Base-by-base conservation (phyloP, 2,888 invertebrate species). In the Cloeon dipterum region DNA sequence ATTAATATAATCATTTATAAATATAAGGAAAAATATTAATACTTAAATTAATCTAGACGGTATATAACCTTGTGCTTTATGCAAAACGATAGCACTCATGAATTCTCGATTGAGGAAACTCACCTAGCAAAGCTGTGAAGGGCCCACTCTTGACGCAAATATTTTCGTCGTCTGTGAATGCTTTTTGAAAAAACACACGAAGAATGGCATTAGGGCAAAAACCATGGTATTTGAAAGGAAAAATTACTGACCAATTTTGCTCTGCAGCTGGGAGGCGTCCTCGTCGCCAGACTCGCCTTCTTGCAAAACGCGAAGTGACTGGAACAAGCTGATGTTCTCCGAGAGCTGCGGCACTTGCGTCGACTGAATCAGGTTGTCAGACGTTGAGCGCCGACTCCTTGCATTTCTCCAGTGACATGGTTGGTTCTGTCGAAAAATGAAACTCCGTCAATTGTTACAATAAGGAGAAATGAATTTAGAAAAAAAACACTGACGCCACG, bases 331-430 rank as follows among this genome's bases (percentile, higher is more conserved):
- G 29, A 89, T 73, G 53, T 86, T 88, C 59, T 89, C 88, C 0
- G 86, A 86, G 10, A 85, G 52, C 40, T 46, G 45, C 40, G 62
- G 57, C 35, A 55, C 49, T 36, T 42, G 33, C 14, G 44, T 43
- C 3, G 42, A 38, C 18, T 44, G 42, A 4, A 32, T 10, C 17
- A 21, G 4, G n/a, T 14, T 16, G 3, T 19, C 21, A 1, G 35
- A 23, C 3, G 25, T 16, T 16, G 25, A 25, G 8, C 14, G 18
- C 3, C 7, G 11, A 39, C 68, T 72, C 58, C 86, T 85, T 45
- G 83, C 71, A 50, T 85, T 86, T 41, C 86, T 71, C 88, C 88
- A 86, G 55, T 88, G 85, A 50, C 88, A 88, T 1, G 85, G 82
- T 57, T 88, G 86, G 42, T 81, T 83, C 86, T 88, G 59, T 20